Conservation (phyloP, 1,140 invertebrate genomes). For the Bombus turneri region DNA sequence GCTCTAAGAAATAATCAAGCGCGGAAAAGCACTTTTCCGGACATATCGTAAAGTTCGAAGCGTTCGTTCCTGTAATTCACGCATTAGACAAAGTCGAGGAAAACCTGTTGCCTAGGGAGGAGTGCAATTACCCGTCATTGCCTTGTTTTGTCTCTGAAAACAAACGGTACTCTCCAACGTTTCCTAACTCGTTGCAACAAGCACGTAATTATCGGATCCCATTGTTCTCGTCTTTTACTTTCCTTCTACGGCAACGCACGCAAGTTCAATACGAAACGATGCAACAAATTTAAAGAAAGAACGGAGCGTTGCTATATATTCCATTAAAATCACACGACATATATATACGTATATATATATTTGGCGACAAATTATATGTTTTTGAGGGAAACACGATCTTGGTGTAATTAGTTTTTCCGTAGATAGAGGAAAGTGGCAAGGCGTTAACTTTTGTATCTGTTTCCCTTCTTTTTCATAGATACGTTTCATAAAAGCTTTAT, state of each 20-base stretch:
- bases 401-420: too few species aligned
- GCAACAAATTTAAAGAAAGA: too few species aligned
- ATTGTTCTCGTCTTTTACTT: background rate
- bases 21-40: too few species aligned
- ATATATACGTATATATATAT: too few species aligned
- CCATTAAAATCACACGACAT: background rate
- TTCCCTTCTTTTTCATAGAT: too few species aligned
- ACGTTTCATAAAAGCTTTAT: too few species aligned
- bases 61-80: background rate
- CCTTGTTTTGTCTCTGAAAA: background rate
- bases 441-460: too few species aligned
- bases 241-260: background rate
- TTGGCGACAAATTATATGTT: too few species aligned
- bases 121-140: conserved; percentile 6
- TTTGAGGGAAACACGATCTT: too few species aligned
- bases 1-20: too few species aligned
- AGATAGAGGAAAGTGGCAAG: too few species aligned
- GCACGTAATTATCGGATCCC: background rate
- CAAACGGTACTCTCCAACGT: background rate
- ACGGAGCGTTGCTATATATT: too few species aligned
- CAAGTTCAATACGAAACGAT: background rate
- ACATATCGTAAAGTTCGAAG: background rate
- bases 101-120: conserved; percentile 19
- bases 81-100: background rate
- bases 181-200: background rate